Conservation (phyloP, 37 sponge, comb jelly and placozoan genomes). For the Lycopodina hypogea region DNA sequence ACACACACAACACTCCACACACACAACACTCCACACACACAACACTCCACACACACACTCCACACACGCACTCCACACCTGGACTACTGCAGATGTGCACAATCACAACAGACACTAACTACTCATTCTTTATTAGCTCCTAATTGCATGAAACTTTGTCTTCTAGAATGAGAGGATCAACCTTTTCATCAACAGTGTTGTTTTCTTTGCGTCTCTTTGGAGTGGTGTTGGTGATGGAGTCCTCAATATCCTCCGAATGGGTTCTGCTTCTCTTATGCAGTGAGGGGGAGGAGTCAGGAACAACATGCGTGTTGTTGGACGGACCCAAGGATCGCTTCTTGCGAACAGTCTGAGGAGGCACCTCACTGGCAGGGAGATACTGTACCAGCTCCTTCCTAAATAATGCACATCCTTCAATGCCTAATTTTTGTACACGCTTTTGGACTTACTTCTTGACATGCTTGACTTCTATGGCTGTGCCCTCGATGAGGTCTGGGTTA, state of each 20-base stretch:
- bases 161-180: too few species aligned
- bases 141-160: too few species aligned
- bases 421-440: not conserved
- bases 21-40: too few species aligned
- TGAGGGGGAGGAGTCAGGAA: not conserved
- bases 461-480: slow-evolving; percentile 65
- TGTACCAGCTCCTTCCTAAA: slow-evolving; percentile 53
- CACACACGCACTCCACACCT: too few species aligned
- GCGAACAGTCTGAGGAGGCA: slow-evolving; percentile 40
- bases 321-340: slow-evolving; percentile 28
- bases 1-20: too few species aligned
- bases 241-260: not conserved
- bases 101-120: too few species aligned
- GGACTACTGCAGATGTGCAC: too few species aligned
- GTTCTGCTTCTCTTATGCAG: not conserved
- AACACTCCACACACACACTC: too few species aligned
- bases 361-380: slow-evolving; percentile 61
- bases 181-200: not conserved
- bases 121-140: too few species aligned
- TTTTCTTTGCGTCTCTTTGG: slow-evolving; percentile 1
- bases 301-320: not conserved
- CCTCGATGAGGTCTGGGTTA: slow-evolving; percentile 45
- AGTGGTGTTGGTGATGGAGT: not conserved
- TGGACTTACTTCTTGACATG: slow-evolving; percentile 66
- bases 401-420: not conserved